Evolutionary conservation across 1,140 invertebrate species (phyloP), one percentile per base, ranked within the genome.

Genomic region (Drosophila obscura): DNA sequence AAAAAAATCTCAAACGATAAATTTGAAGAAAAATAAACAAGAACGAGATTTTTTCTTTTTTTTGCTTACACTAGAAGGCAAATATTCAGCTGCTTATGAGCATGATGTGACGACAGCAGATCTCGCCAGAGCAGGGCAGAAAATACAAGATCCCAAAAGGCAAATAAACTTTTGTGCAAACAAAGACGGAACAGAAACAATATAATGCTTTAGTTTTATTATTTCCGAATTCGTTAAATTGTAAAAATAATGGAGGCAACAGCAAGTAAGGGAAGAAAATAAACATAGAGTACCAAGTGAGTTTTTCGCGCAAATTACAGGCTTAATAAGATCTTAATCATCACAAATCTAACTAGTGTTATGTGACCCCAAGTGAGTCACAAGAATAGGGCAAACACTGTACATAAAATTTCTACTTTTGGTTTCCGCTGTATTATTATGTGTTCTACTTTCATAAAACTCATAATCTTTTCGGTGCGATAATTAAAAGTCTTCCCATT

Each of bases 1-100:
- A 13, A 39, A 39, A 13, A 39, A 13, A 39, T 39, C 35, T 39
- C 35, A 39, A 39, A 35, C 66, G 60, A 68, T 58, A 85, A 65
- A 74, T 66, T 50, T 56, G 5, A 72, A 58, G 48, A 35, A 82
- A 75, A 88, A 78, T 78, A 85, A 79, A 84, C 80, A 83, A 61
- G 15, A 11, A 11, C 11, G 4, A 58, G 7, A 31, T 26, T 68
- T 68, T 69, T 31, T 24, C 7, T 28, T 7, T 28, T 28, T 69
- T 68, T n/a, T 69, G 45, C 66, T 69, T 58, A 58, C 45, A 49
- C 52, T 19, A 35, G 22, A 48, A 58, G 66, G 49, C 19, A 69
- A 50, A 43, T 26, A 69, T 69, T 68, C 58, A 63, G 48, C 56
- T 74, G 60, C 73, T 65, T 62, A 80, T 73, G 53, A 57, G 46